A percentile compares a stretch with the other conserved stretches of the same genome.
phyloP scores from a whole-genome alignment of 92 coral and sea anemone species.

The Porites evermanni region DNA sequence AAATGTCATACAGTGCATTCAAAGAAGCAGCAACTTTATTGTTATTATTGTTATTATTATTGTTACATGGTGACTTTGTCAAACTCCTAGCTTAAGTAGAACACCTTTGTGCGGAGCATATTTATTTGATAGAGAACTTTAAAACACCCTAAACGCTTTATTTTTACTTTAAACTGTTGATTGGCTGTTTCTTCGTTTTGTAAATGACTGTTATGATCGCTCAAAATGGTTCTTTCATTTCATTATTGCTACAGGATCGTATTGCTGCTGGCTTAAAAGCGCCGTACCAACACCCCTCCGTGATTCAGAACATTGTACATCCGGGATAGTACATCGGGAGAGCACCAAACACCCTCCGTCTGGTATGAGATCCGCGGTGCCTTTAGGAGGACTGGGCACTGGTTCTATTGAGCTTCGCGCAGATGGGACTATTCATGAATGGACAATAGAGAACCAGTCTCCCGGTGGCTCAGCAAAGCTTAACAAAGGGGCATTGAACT shows the following conservation, averaged over 20 bases:
- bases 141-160: no score
- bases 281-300: conserved; percentile 77
- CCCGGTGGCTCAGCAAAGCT: conserved; percentile 96
- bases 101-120: no score
- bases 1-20: not conserved
- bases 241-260: conserved; percentile 50
- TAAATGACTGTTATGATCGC: no score
- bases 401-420: conserved; percentile 91
- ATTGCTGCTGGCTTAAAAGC: conserved; percentile 93
- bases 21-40: not conserved
- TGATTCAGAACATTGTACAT: conserved; percentile 78
- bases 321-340: conserved; percentile 87
- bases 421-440: conserved; percentile 91
- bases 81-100: no score
- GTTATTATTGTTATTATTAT: no score
- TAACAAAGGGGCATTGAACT: conserved; percentile 85
- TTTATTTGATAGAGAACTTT: no score
- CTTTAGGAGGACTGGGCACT: conserved; percentile 88
- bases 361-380: conserved; percentile 96
- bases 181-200: no score
- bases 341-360: conserved; percentile 76
- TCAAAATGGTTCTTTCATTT: not conserved
- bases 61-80: no score
- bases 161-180: no score
- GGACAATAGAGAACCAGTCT: conserved; percentile 96